Percentiles rank a stretch among this genome's conserved stretches.
Conservation (phyloP, 2,113 vertebrate species). For the Hydropotes inermis region DNA sequence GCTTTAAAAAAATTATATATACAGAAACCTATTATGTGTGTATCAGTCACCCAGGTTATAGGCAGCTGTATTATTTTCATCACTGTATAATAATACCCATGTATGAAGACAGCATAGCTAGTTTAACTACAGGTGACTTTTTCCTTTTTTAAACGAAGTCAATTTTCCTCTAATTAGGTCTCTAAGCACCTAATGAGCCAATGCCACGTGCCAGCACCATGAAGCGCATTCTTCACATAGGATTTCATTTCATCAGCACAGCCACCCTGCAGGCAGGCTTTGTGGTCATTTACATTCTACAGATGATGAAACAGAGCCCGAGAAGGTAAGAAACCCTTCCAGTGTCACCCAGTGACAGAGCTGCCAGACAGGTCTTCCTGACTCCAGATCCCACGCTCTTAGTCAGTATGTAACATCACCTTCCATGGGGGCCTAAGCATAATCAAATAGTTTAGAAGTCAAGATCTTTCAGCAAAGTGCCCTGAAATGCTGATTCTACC, state of each 20-base stretch:
- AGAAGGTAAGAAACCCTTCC: neutral
- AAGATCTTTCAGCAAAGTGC: neutral
- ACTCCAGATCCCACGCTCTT: neutral
- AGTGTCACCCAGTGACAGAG: neutral
- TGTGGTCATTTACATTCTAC: neutral
- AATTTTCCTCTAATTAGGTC: neutral
- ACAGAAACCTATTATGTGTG: neutral
- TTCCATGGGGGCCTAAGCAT: neutral
- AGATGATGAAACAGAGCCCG: neutral
- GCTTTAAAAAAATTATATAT: neutral
- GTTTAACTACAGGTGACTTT: neutral
- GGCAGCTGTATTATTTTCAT: neutral
- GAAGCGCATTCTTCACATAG: neutral
- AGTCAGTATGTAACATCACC: neutral
- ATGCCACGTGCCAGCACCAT: neutral
- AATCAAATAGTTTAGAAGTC: neutral
- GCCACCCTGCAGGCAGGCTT: neutral
- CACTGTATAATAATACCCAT: too few species aligned
- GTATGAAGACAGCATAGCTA: neutral
- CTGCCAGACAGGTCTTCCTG: neutral
- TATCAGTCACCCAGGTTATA: neutral
- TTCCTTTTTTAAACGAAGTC: neutral
- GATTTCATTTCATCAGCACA: neutral
- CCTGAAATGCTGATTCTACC: neutral
- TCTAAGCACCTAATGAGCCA: neutral